Conservation (phyloP, 2,113 vertebrate genomes). For the Capreolus pygargus region DNA sequence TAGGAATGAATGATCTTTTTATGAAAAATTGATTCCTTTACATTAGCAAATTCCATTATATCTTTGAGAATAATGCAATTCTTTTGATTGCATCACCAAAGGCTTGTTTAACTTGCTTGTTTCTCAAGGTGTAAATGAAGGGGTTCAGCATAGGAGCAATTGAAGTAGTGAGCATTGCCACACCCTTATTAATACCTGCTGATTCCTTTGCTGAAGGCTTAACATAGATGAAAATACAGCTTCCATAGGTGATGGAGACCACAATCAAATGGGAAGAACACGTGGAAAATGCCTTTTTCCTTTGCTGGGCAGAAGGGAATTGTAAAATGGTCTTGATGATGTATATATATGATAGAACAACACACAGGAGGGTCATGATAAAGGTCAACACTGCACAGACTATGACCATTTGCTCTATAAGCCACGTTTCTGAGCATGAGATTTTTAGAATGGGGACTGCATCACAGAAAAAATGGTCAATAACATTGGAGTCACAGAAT, state of each 20-base stretch:
- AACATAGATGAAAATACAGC: not conserved
- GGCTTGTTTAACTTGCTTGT: not conserved
- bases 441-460: constrained; percentile 7
- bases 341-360: not conserved
- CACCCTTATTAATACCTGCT: not conserved
- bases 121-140: not conserved
- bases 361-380: not conserved
- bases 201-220: not conserved
- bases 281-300: not conserved
- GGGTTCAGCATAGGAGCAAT: not conserved
- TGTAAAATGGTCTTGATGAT: not conserved
- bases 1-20: not conserved
- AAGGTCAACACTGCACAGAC: not conserved
- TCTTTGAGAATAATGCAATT: not conserved
- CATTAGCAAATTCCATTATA: not conserved
- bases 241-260: not conserved
- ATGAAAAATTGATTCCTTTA: not conserved
- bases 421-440: not conserved
- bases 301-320: not conserved
- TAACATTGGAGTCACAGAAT: constrained; percentile 37
- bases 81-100: not conserved
- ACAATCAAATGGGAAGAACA: not conserved
- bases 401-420: not conserved
- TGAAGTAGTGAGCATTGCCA: not conserved
- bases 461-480: constrained; percentile 44